Evolutionary conservation across 2,113 vertebrate species (phyloP), one percentile per base, ranked within the genome.

Genomic region (Periophthalmus modestus): DNA sequence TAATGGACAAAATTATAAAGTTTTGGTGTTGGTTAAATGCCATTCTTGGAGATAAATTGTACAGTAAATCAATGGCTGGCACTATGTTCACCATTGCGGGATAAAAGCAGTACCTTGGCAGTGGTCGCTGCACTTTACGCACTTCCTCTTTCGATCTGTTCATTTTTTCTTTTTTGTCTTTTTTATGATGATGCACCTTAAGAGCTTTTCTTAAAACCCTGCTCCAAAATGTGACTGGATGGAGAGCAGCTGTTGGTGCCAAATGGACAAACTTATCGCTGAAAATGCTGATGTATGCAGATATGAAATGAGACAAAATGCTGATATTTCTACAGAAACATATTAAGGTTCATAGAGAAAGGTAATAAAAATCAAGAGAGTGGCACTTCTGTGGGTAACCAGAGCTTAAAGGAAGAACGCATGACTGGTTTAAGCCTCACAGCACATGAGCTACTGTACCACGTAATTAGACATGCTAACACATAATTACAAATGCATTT

Each of bases 101-200:
- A 55, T 55, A 55, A 55, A 55, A 55, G 52, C 52, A 21, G 19
- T 55, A 21, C 19, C 52, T 59, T 59, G 57, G 57, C 57, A 59
- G 24, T 15, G 21, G 23, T 59, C 57, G n/a, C 5, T 55, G 52
- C 19, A 55, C 52, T 55, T 55, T 21, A 55, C 19, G 52, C 19
- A 55, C 52, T 59, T 59, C 23, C 57, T 13, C 14, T 59, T 59
- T 59, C 23, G 23, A 28, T 24, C 28, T 59, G 28, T 59, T 28
- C 21, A 59, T 59, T 2, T 59, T 59, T 59, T 28, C 21, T 28
- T 59, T 57, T 59, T 28, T 59, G 57, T 24, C 50, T 52, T 6
- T 59, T 55, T 55, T 55, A 55, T 15, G 57, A 24, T 59, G 23
- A 59, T 59, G 57, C 24, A 28, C 13, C 57, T 59, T 59, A 59